Evolutionary conservation across 1,140 invertebrate genomes (phyloP).

Genomic region (Bradynema listronoti): DNA sequence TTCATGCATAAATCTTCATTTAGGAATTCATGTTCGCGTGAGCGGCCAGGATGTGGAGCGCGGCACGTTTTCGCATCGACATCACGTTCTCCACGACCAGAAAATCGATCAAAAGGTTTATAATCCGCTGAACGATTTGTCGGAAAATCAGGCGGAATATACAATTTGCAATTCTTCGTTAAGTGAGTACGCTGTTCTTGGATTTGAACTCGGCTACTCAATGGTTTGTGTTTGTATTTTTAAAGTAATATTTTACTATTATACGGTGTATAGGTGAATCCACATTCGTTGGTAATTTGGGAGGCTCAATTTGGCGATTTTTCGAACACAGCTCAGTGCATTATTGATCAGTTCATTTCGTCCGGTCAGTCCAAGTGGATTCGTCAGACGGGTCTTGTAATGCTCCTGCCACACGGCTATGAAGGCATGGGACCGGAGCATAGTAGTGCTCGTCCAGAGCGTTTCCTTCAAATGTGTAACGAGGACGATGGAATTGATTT

Average conservation of each 20-base stretch:
- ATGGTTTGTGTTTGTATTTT: conserved; percentile 18
- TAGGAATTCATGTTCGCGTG: conserved; percentile 79
- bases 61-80: conserved; percentile 85
- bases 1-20: conserved; percentile 26
- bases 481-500: conserved; percentile 75
- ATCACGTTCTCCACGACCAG: conserved; percentile 95
- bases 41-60: conserved; percentile 97
- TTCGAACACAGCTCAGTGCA: conserved; percentile 93
- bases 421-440: conserved; percentile 99
- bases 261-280: conserved; percentile 84
- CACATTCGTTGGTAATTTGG: conserved; percentile 93
- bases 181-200: conserved; percentile 63
- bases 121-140: conserved; percentile 74
- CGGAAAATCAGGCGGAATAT: conserved; percentile 55
- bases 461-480: conserved; percentile 91
- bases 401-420: conserved; percentile 91
- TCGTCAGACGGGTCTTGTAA: conserved; percentile 75
- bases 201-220: conserved; percentile 54
- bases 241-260: conserved; percentile 68
- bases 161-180: conserved; percentile 63
- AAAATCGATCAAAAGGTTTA: conserved; percentile 87
- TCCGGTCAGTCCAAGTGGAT: conserved; percentile 58
- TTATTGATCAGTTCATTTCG: conserved; percentile 94
- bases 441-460: conserved; percentile 84
- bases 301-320: conserved; percentile 97